phyloP scores from a whole-genome alignment of 2,888 invertebrate species.

The Chymomyza fuscimana region DNA sequence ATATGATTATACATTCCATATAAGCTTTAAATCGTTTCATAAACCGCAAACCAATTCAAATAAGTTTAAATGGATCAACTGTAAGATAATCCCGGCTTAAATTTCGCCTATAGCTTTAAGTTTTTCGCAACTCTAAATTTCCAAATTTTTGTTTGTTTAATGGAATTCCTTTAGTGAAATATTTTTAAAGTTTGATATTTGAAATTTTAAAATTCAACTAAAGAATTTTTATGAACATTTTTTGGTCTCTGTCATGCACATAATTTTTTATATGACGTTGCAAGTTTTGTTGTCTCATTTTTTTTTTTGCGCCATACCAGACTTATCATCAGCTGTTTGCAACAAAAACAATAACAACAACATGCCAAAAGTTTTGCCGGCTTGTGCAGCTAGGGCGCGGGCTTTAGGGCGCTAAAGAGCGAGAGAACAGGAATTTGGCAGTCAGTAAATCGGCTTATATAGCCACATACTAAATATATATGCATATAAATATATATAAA shows the following conservation, averaged over 20 bases:
- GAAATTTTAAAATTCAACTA: conserved; percentile 44
- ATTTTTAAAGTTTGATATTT: conserved; percentile 32
- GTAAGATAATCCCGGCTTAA: background rate
- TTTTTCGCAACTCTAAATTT: conserved; percentile 23
- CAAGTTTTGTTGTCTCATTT: conserved; percentile 16
- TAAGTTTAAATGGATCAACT: too few species aligned
- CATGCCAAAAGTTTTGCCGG: conserved; percentile 13
- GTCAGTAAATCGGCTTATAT: conserved; percentile 44
- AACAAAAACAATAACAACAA: conserved; percentile 1
- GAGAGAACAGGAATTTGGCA: conserved; percentile 21
- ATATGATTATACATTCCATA: too few species aligned
- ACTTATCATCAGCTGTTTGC: conserved; percentile 57
- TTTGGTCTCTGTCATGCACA: conserved; percentile 43
- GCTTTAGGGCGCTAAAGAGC: background rate
- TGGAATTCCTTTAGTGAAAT: conserved; percentile 17
- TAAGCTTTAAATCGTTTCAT: too few species aligned
- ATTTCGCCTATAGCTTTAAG: conserved; percentile 31
- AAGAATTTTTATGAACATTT: conserved; percentile 48
- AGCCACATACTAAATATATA: conserved; percentile 15
- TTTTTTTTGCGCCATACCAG: conserved; percentile 5
- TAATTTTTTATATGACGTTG: conserved; percentile 55
- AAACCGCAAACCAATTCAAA: too few species aligned
- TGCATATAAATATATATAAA: background rate
- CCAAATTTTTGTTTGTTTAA: conserved; percentile 13
- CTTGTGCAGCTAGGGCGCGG: background rate